Base-by-base conservation (phyloP, 2,797 vertebrate species). In the Tenualosa thibaudeaui region DNA sequence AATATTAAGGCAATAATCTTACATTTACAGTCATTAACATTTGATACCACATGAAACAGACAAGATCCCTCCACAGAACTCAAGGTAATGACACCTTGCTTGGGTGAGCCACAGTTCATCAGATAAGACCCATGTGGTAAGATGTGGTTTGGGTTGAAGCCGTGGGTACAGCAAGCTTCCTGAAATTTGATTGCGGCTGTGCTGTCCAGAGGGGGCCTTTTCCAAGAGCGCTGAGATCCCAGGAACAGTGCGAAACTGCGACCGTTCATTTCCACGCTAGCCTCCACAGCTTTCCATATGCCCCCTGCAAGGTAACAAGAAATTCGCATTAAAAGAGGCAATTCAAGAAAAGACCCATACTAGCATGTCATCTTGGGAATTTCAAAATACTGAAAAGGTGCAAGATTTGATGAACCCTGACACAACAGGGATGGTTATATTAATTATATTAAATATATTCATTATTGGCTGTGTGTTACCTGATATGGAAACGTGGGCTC, bases 81-180 rank as follows among this genome's bases (percentile, higher is more conserved):
- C 9, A 82, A 40, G 62, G 81, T 86, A 68, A 22, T 92, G 92
- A 43, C 50, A 96, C 95, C 96, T 37, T 93, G 89, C 88, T 95
- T 96, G 19, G 95, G 95, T 68, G 95, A 96, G 24, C 96, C 96
- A 81, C 95, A 95, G 92, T 96, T 96, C 95, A 96, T 96, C 86
- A 96, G 92, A 90, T 96, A 96, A 62, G 96, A 96, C 17, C 96
- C 95, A 49, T 96, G 96, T 7, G 96, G 96, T 78, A 96, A 78
- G 85, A 96, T 95, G 87, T 95, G 93, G 65, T 87, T 86, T 0
- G 95, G 88, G 40, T 94, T 87, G 51, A 94, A 95, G n/a, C 89
- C 92, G 3, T 91, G 90, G 0, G 86, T 82, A 65, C 85, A 81
- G 22, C 94, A 93, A 0, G 90, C 92, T 86, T 94, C 90, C 86